Evolutionary conservation across 2,797 vertebrate species (phyloP).

Genomic region (Aselliscus stoliczkanus): DNA sequence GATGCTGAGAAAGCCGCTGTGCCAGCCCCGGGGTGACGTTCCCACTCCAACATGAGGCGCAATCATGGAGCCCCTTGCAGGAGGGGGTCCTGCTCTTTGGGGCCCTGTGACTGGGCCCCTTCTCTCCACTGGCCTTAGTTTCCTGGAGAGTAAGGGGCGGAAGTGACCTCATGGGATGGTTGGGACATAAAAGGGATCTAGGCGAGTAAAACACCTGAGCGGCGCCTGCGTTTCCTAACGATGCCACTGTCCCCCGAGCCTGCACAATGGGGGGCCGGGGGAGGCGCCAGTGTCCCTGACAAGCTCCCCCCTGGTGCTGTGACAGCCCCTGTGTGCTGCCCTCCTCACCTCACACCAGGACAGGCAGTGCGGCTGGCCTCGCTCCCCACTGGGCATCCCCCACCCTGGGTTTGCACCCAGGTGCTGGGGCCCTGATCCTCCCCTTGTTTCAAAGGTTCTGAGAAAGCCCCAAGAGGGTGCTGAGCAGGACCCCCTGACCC

Average conservation of each 20-base stretch:
- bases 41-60: rapidly evolving
- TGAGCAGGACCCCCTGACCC: rapidly evolving
- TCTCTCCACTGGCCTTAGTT: no score
- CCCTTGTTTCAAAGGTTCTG: neutral
- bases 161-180: neutral
- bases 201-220: neutral
- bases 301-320: no score
- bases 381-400: neutral
- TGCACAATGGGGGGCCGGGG: rapidly evolving
- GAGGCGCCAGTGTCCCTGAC: rapidly evolving
- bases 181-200: neutral
- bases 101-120: no score
- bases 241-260: neutral
- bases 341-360: neutral
- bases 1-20: rapidly evolving
- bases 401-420: neutral
- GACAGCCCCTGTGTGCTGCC: neutral
- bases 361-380: neutral
- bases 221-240: rapidly evolving
- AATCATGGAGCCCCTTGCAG: neutral
- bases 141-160: rapidly evolving
- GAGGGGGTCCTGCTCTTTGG: neutral
- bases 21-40: rapidly evolving
- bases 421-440: neutral
- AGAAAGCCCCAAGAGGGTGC: no score